phyloP scores from a whole-genome alignment of 2,797 vertebrate species.

The Nasua narica region DNA sequence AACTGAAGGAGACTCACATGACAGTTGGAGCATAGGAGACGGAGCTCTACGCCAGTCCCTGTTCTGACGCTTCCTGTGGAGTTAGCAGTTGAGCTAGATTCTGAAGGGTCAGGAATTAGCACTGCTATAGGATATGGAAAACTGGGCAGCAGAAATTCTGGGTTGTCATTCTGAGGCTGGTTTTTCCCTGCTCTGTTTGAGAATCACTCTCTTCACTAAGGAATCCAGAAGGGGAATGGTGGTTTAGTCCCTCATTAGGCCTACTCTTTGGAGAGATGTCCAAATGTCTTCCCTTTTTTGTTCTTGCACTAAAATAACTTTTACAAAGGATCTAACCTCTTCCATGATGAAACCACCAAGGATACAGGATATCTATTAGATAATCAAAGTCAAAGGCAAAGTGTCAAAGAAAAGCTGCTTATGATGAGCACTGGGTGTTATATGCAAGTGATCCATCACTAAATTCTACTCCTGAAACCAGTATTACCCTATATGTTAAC shows the following conservation, averaged over 20 bases:
- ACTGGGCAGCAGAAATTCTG: background rate
- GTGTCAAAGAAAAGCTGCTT: background rate
- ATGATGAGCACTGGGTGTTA: background rate
- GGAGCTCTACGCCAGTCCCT: background rate
- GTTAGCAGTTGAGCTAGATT: background rate
- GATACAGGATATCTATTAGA: background rate
- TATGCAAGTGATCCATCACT: background rate
- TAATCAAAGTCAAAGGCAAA: constrained; percentile 38
- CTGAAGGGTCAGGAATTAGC: background rate
- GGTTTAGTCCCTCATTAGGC: background rate
- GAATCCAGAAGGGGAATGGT: background rate
- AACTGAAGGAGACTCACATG: background rate
- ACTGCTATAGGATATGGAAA: background rate
- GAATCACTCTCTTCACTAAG: background rate
- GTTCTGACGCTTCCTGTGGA: background rate
- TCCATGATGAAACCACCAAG: background rate
- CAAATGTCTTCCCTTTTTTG: background rate
- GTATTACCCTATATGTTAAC: background rate
- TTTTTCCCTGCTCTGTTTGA: background rate
- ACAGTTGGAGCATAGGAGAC: background rate
- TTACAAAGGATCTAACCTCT: background rate
- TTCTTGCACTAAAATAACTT: constrained; percentile 7
- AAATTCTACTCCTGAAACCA: background rate
- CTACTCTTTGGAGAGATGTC: background rate
- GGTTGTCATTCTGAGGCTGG: background rate